These are phyloP conservation scores for Squalus acanthias DNA, from an alignment of 2,797 vertebrate species.

Conservation along the genomic window DNA sequence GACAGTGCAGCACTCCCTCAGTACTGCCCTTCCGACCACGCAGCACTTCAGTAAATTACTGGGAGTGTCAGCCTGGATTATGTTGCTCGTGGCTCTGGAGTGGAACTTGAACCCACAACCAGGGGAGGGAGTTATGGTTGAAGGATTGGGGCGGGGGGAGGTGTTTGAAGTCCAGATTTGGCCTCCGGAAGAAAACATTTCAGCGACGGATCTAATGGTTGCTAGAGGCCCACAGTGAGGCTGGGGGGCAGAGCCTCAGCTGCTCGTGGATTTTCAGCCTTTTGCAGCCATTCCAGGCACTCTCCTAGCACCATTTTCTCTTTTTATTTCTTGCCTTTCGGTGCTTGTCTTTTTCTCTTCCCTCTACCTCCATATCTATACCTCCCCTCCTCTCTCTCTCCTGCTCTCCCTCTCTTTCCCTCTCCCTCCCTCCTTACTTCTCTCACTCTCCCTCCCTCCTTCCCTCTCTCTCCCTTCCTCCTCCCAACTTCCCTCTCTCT, in stretches of 20 bases:
- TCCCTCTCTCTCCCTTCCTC: too few species aligned
- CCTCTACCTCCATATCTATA: too few species aligned
- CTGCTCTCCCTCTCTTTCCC: too few species aligned
- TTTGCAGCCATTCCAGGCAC: neutral
- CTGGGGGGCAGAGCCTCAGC: too few species aligned
- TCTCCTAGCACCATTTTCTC: neutral
- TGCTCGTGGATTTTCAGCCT: too few species aligned
- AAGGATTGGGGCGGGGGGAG: neutral
- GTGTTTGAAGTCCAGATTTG: neutral
- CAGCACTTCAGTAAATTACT: neutral
- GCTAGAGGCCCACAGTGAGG: neutral
- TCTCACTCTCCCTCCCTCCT: too few species aligned
- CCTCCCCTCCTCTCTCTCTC: too few species aligned
- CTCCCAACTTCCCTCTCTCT: too few species aligned
- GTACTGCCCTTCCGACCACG: neutral
- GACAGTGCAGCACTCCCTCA: too few species aligned
- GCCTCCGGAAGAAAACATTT: neutral
- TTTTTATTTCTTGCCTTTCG: neutral
- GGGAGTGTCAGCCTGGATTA: neutral
- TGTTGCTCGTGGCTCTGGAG: neutral
- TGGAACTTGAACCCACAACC: too few species aligned
- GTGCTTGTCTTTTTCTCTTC: neutral
- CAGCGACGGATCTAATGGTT: neutral
- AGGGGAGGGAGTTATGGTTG: neutral
- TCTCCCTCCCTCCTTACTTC: too few species aligned